Conservation (phyloP, 2,113 vertebrate genomes). For the Struthidea cinerea region DNA sequence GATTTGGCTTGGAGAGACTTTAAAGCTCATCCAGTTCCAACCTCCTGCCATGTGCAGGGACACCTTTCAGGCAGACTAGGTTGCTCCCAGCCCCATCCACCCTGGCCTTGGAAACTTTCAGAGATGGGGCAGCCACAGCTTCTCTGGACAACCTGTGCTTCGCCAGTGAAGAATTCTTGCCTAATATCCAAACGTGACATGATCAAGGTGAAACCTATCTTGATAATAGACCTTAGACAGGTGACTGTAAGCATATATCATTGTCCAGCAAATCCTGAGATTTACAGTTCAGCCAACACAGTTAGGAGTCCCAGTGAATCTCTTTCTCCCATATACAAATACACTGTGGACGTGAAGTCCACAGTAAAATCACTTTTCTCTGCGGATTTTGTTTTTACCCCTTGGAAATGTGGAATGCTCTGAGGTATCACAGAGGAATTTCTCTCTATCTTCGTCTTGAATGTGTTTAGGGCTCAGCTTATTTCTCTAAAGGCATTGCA, state of each 20-base stretch:
- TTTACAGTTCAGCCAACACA: not conserved
- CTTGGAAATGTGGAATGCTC: not conserved
- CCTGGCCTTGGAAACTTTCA: not conserved
- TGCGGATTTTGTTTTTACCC: not conserved
- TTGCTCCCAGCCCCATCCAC: not conserved
- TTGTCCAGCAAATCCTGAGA: not conserved
- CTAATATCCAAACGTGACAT: rapidly evolving
- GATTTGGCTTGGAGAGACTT: not conserved
- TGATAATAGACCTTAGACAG: not conserved
- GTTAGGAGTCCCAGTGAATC: too few species aligned
- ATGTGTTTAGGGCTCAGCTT: not conserved
- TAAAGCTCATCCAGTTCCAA: not conserved
- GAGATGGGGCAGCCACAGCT: too few species aligned
- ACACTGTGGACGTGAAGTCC: not conserved
- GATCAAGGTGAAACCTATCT: not conserved
- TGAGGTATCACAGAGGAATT: not conserved
- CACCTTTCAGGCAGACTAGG: not conserved
- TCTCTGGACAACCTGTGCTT: not conserved
- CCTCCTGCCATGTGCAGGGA: too few species aligned
- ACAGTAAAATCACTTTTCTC: not conserved
- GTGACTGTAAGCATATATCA: not conserved
- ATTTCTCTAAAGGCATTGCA: not conserved
- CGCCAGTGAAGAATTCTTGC: not conserved
- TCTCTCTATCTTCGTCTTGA: not conserved
- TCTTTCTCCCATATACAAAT: not conserved